Evolutionary conservation across 2,888 invertebrate genomes (phyloP), one percentile per base, ranked within the genome.

Genomic region (Noctua fimbriata): DNA sequence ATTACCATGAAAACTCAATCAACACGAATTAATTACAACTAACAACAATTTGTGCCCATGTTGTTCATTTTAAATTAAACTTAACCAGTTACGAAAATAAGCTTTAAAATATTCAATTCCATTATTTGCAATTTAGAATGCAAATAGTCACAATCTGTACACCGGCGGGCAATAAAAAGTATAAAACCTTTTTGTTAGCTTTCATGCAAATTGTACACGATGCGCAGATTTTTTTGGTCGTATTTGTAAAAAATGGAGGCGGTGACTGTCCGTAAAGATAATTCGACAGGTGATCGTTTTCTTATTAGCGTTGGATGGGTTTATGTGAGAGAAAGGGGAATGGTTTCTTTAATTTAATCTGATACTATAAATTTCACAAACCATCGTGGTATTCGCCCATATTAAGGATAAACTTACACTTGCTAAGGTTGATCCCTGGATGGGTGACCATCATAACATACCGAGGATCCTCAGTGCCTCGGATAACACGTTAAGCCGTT

Each of bases 211-310:
- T 90, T 88, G 70, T 65, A 81, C 49, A 67, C 66, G 77, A 47
- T 69, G 80, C 49, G 70, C 79, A 49, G 76, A 73, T 83, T 90
- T 90, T 87, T 84, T 86, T 82, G 72, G 71, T 70, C 73, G 70
- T 65, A 75, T 74, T 73, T 85, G 85, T 88, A 80, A 89, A 88
- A 83, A 85, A 86, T 72, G 60, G 78, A 52, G 76, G 75, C 80
- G 79, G 76, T 74, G 69, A 77, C 63, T 78, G 65, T 52, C 69
- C 80, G 82, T 87, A 89, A 88, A 87, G 74, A 86, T 83, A 84
- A 89, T 90, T 90, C 88, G 91, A 89, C 88, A 91, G 87, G 87
- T 83, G 87, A 89, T 89, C 87, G 88, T 91, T 91, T 90, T 90
- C 87, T 88, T 89, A 89, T 90, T 90, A 90, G 86, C 76, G 32